phyloP scores from a whole-genome alignment of 1,140 invertebrate genomes.

The Achroia grisella region DNA sequence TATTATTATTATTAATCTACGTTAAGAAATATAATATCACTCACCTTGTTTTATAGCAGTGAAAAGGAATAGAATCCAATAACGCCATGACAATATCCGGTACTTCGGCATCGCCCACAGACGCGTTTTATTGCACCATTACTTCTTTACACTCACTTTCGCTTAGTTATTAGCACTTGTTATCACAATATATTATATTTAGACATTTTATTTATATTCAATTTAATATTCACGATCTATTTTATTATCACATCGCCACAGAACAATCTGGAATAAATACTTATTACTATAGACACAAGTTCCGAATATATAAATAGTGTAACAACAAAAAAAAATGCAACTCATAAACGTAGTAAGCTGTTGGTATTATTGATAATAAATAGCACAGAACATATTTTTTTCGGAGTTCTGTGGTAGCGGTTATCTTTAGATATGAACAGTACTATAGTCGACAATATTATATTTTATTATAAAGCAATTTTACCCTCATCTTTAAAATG shows the following conservation, averaged over 20 bases:
- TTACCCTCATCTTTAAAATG: no score
- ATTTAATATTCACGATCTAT: slow-evolving; percentile 4
- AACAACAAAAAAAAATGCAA: slow-evolving; percentile 5
- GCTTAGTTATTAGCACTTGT: slow-evolving; percentile 14
- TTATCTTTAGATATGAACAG: no score
- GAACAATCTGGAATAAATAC: background rate
- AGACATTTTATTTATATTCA: background rate
- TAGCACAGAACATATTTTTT: no score
- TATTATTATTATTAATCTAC: no score
- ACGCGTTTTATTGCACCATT: slow-evolving; percentile 11
- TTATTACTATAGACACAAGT: background rate
- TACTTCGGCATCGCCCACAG: slow-evolving; percentile 31
- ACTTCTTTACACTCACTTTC: slow-evolving; percentile 20
- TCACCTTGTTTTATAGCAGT: slow-evolving; percentile 29
- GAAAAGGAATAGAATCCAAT: slow-evolving; percentile 19
- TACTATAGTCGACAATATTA: no score
- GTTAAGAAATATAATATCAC: slow-evolving; percentile 1
- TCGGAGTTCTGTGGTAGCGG: no score
- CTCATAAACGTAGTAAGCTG: background rate
- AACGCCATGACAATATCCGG: slow-evolving; percentile 16
- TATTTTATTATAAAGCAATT: no score
- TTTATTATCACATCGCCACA: slow-evolving; percentile 13
- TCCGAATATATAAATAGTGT: no score
- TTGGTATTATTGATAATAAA: no score
- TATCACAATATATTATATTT: slow-evolving; percentile 19